These are phyloP conservation scores for Poeciliopsis turrubarensis DNA, from an alignment of 2,113 vertebrate species.

Conservation along the genomic window DNA sequence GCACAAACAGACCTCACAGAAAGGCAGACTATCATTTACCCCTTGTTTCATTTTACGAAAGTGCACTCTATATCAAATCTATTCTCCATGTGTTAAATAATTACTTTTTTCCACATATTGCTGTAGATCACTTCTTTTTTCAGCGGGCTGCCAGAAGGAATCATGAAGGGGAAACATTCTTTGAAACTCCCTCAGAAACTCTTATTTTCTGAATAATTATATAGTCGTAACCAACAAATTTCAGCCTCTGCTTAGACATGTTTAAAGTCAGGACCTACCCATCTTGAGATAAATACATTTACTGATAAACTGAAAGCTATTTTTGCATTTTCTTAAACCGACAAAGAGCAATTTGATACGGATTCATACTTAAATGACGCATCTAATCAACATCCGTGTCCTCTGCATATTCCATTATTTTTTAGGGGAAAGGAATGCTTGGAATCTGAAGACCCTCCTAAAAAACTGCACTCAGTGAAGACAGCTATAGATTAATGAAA, in stretches of 20 bases:
- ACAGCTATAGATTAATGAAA: constrained; percentile 62
- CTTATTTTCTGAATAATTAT: not conserved
- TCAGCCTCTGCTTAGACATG: not conserved
- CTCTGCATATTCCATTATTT: constrained; percentile 48
- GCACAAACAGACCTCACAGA: constrained; percentile 9
- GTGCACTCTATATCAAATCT: constrained; percentile 18
- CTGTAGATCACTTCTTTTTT: constrained; percentile 21
- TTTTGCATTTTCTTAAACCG: not conserved
- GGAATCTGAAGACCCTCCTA: constrained; percentile 78
- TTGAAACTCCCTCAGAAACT: not conserved
- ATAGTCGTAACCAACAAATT: not conserved
- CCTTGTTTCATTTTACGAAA: constrained; percentile 9
- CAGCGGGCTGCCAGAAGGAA: constrained; percentile 6
- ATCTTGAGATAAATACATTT: not conserved
- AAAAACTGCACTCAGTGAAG: constrained; percentile 68
- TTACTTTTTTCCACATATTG: constrained; percentile 4
- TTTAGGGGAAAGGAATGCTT: constrained; percentile 63
- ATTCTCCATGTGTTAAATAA: constrained; percentile 28
- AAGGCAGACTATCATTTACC: not conserved
- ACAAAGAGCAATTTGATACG: constrained; percentile 11
- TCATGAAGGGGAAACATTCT: not conserved
- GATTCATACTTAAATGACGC: constrained; percentile 16
- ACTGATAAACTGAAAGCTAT: not conserved
- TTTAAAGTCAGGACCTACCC: not conserved
- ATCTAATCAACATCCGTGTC: constrained; percentile 25